Conservation (phyloP, 2,113 vertebrate species). For the Scomber colias region DNA sequence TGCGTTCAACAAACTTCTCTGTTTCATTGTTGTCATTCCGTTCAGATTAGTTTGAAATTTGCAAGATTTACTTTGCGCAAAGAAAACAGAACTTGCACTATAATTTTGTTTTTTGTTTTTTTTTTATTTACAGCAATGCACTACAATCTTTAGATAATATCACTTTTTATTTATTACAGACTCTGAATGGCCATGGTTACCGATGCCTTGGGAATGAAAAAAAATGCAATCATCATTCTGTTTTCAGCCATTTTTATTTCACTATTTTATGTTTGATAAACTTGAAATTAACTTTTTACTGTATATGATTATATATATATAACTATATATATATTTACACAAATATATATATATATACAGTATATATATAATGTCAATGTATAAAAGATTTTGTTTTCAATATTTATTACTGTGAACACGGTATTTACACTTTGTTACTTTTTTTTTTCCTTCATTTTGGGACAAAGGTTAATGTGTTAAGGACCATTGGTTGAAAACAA, state of each 20-base stretch:
- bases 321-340: conserved; percentile 85
- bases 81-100: conserved; percentile 93
- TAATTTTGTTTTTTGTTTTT: conserved; percentile 78
- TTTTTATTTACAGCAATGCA: conserved; percentile 93
- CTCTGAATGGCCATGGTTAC: conserved; percentile 94
- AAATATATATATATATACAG: conserved; percentile 86
- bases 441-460: conserved; percentile 79
- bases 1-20: conserved; percentile 55
- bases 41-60: conserved; percentile 79
- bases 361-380: conserved; percentile 87
- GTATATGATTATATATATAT: conserved; percentile 84
- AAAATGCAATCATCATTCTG: conserved; percentile 85
- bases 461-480: conserved; percentile 84
- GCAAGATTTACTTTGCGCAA: conserved; percentile 81
- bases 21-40: conserved; percentile 86
- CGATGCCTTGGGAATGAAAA: conserved; percentile 92
- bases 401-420: conserved; percentile 98
- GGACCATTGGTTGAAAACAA: conserved; percentile 80
- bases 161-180: conserved; percentile 94
- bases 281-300: conserved; percentile 91
- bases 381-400: conserved; percentile 87
- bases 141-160: conserved; percentile 93
- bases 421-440: conserved; percentile 92
- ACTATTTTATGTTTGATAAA: conserved; percentile 91
- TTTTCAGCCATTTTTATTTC: conserved; percentile 86